Evolutionary conservation across 2,797 vertebrate species (phyloP).

Genomic region (Apogon talboti): DNA sequence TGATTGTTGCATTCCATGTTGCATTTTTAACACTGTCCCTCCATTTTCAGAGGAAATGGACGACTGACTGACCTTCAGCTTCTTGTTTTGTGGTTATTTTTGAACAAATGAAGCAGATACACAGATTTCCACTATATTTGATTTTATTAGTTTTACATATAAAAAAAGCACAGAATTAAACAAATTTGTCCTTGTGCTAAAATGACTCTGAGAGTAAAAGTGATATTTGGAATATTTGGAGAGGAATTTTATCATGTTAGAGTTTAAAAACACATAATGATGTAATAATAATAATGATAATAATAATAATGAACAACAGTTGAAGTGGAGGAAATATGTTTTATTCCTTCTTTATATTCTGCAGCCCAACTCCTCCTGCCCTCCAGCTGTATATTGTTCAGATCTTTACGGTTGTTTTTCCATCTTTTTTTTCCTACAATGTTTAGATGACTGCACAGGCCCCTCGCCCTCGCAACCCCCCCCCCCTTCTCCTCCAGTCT

Average conservation of each 20-base stretch:
- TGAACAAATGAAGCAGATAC: too few relatives aligned
- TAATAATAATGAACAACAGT: not conserved
- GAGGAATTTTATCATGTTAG: not conserved
- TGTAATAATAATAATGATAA: not conserved
- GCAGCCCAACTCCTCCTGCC: not conserved
- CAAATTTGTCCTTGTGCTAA: too few relatives aligned
- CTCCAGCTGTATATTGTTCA: conserved; percentile 9
- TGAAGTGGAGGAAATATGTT: not conserved
- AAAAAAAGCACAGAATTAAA: too few relatives aligned
- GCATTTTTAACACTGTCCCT: too few relatives aligned
- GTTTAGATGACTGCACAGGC: not conserved
- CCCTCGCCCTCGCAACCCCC: not conserved
- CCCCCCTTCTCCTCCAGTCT: conserved; percentile 17
- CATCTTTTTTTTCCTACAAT: not conserved
- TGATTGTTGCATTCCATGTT: too few relatives aligned
- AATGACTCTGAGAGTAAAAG: too few relatives aligned
- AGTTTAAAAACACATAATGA: not conserved
- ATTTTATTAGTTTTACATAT: too few relatives aligned
- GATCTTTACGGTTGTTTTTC: conserved; percentile 5
- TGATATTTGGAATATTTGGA: too few relatives aligned
- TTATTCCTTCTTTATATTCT: not conserved
- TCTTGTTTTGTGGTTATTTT: too few relatives aligned
- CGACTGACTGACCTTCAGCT: too few relatives aligned
- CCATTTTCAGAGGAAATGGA: too few relatives aligned
- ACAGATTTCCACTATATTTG: too few relatives aligned